Percentiles rank a stretch among this genome's conserved stretches.
phyloP scores from a whole-genome alignment of 2,113 vertebrate species.

The Telmatochromis brichardi region DNA sequence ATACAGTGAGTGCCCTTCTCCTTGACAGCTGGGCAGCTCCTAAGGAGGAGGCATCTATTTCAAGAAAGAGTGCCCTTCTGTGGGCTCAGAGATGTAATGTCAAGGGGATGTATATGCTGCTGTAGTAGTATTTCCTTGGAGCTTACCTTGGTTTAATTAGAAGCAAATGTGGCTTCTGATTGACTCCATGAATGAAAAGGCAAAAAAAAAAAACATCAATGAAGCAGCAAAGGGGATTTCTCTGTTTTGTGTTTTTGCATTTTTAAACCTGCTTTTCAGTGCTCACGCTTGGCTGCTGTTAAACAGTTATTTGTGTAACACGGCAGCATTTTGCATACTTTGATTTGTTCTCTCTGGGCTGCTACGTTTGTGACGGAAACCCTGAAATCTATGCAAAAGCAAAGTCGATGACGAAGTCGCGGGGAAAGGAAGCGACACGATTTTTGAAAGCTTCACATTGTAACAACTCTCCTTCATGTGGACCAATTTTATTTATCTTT shows the following conservation, averaged over 20 bases:
- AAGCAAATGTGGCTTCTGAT: constrained; percentile 5
- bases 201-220: background rate
- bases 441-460: background rate
- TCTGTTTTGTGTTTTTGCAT: background rate
- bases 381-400: background rate
- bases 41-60: constrained; percentile 23
- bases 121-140: background rate
- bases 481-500: background rate
- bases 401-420: background rate
- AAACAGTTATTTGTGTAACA: background rate
- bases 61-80: constrained; percentile 16
- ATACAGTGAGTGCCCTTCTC: constrained; percentile 33
- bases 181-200: constrained; percentile 6
- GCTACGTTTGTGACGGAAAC: background rate
- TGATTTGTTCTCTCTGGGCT: background rate
- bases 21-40: constrained; percentile 32
- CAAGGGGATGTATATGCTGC: background rate
- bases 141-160: background rate
- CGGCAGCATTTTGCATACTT: background rate
- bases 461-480: background rate
- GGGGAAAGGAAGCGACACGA: background rate
- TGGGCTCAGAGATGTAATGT: constrained; percentile 8
- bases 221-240: background rate
- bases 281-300: background rate
- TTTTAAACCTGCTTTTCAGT: background rate